Base-by-base conservation (phyloP, 1,140 invertebrate species). In the Caerostris extrusa region DNA sequence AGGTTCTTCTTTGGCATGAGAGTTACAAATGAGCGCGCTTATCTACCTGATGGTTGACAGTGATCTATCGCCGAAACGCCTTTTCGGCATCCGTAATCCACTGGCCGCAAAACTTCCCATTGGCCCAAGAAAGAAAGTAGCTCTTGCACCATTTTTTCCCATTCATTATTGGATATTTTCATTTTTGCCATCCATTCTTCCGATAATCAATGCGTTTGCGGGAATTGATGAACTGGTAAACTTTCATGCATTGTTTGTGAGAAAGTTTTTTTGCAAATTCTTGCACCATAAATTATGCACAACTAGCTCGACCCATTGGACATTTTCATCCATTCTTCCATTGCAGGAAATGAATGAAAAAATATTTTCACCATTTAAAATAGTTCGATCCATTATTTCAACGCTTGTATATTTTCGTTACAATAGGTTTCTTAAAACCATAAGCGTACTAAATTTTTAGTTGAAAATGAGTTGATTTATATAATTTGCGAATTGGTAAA, bases 41-140 rank as follows among this genome's bases (percentile, higher is more conserved):
- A 90, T 90, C 89, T 90, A 81, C 67, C 69, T 81, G 19, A 10
- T 7, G 67, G n/a, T 67, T 81, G 89, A 90, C 89, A 90, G 50
- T 90, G 89, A 90, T 90, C 89, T 77, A 90, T 90, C 89, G 81
- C 89, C 81, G 89, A 58, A 90, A 90, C 89, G 89, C 89, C 89
- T 90, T 90, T 90, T 90, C 89, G 67, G 89, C 53, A 57, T 90
- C 89, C 67, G 55, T 56, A 90, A 90, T 90, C 89, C 69, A 90
- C 89, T 90, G 5, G 69, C 89, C 55, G 10, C 69, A 77, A 89
- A 90, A 71, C 55, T 58, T 60, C 69, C 19, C 8, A n/a, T n/a
- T n/a, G n/a, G 83, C 57, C 7, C 19, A 56, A 71, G 19, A 17
- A 77, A 81, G 69, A 58, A 69, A 69, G 55, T 69, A 19, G 7